Percentiles rank a stretch among this genome's conserved stretches.
These are phyloP conservation scores for Paramisgurnus dabryanus DNA, from an alignment of 2,113 vertebrate species.

Conservation along the genomic window DNA sequence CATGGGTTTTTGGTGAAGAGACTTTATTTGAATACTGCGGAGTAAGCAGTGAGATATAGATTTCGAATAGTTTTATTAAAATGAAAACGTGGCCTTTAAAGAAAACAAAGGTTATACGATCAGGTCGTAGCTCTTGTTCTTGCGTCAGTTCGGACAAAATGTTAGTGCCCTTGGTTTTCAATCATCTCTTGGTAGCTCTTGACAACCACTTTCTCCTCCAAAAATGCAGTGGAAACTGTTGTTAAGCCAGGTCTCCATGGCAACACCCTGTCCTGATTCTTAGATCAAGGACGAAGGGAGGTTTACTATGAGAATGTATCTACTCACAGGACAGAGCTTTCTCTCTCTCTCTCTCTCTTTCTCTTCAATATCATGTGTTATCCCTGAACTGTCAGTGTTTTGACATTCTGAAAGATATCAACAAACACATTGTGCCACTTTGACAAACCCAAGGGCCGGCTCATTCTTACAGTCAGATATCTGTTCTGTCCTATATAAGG, in stretches of 20 bases:
- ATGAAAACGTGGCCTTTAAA: background rate
- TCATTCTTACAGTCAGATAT: slow-evolving; percentile 7
- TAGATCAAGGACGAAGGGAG: slow-evolving; percentile 70
- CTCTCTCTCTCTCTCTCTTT: slow-evolving; percentile 18
- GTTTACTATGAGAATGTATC: slow-evolving; percentile 57
- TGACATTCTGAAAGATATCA: slow-evolving; percentile 45
- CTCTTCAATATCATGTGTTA: slow-evolving; percentile 27
- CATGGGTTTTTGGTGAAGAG: background rate
- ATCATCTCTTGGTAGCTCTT: slow-evolving; percentile 57
- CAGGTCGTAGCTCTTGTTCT: slow-evolving; percentile 3
- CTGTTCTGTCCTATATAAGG: slow-evolving; percentile 7
- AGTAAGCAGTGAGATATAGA: background rate
- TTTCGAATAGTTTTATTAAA: background rate
- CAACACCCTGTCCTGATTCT: slow-evolving; percentile 69
- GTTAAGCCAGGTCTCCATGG: slow-evolving; percentile 64
- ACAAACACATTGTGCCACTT: slow-evolving; percentile 19
- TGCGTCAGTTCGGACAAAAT: slow-evolving; percentile 19
- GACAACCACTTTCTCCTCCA: slow-evolving; percentile 63
- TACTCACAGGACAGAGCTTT: slow-evolving; percentile 26
- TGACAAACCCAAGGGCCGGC: background rate
- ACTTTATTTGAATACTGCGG: slow-evolving; percentile 1
- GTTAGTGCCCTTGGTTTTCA: slow-evolving; percentile 36
- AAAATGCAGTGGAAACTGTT: slow-evolving; percentile 63
- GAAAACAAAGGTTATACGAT: background rate
- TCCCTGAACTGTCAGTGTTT: slow-evolving; percentile 12